Percentiles rank a stretch among this genome's conserved stretches.
Evolutionary conservation across 2,888 invertebrate species (phyloP).

Genomic region (Heliconius ethilla): DNA sequence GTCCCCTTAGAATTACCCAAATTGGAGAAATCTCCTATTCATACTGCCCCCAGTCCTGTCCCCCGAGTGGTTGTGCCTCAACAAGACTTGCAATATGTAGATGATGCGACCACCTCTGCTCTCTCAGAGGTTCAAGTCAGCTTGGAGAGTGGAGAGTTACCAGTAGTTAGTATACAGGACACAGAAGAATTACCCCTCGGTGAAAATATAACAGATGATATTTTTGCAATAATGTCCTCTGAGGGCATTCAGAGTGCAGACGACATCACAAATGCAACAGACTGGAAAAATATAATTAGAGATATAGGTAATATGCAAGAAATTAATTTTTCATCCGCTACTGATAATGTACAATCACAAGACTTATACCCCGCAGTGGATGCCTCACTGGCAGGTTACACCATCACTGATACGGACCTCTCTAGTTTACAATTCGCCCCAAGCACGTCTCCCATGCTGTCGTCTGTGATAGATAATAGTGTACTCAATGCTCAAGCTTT

Average conservation of each 20-base stretch:
- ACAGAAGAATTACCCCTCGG: slow-evolving; percentile 76
- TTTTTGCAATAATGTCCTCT: slow-evolving; percentile 78
- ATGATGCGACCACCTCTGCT: slow-evolving; percentile 64
- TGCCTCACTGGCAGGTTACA: slow-evolving; percentile 59
- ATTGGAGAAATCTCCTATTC: slow-evolving; percentile 68
- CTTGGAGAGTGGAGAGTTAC: slow-evolving; percentile 74
- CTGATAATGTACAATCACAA: slow-evolving; percentile 61
- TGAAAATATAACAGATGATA: slow-evolving; percentile 76
- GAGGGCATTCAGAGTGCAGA: slow-evolving; percentile 79
- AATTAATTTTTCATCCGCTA: slow-evolving; percentile 70
- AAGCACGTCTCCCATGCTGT: slow-evolving; percentile 62
- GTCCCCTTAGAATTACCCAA: slow-evolving; percentile 68
- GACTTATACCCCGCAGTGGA: slow-evolving; percentile 65
- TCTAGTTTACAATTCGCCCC: slow-evolving; percentile 69
- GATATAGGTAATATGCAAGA: slow-evolving; percentile 78
- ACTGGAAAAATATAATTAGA: slow-evolving; percentile 79
- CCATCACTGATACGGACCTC: slow-evolving; percentile 66
- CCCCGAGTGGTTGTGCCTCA: slow-evolving; percentile 72
- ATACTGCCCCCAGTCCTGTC: slow-evolving; percentile 66
- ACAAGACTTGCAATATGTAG: slow-evolving; percentile 69
- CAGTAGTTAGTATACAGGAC: slow-evolving; percentile 80
- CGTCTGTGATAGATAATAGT: slow-evolving; percentile 58
- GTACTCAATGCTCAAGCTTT: slow-evolving; percentile 56
- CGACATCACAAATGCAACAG: slow-evolving; percentile 74
- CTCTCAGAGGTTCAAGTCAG: slow-evolving; percentile 74